These are phyloP conservation scores for Cherax destructor DNA, from an alignment of 1,140 invertebrate species.

Conservation along the genomic window DNA sequence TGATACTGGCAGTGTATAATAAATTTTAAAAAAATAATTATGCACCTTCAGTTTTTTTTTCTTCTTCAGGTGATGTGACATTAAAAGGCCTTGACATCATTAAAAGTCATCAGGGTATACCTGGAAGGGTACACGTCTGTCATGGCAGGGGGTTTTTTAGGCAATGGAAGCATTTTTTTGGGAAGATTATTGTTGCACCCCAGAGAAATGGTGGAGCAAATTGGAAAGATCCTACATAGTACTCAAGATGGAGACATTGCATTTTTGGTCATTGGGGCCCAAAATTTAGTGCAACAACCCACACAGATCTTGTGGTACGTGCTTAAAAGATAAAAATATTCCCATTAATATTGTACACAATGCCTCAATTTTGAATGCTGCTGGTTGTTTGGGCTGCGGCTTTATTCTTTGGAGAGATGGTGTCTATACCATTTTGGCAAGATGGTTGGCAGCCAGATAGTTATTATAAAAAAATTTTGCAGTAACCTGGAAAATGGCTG, in stretches of 20 bases:
- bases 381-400: slow-evolving; percentile 94
- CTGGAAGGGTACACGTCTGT: slow-evolving; percentile 98
- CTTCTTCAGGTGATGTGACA: slow-evolving; percentile 85
- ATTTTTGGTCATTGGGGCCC: slow-evolving; percentile 84
- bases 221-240: slow-evolving; percentile 88
- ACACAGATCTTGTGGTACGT: slow-evolving; percentile 94
- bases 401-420: slow-evolving; percentile 98
- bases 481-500: slow-evolving; percentile 88
- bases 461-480: slow-evolving; percentile 95
- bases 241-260: slow-evolving; percentile 86
- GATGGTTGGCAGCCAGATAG: slow-evolving; percentile 96
- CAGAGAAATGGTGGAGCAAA: slow-evolving; percentile 93
- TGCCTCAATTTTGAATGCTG: slow-evolving; percentile 98
- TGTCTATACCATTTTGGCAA: slow-evolving; percentile 99
- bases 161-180: slow-evolving; percentile 88
- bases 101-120: slow-evolving; percentile 90
- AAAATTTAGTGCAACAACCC: slow-evolving; percentile 96
- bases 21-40: no score
- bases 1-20: no score
- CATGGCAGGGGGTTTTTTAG: slow-evolving; percentile 85
- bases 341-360: slow-evolving; percentile 88
- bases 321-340: slow-evolving; percentile 85
- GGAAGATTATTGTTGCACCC: slow-evolving; percentile 90
- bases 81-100: slow-evolving; percentile 97
- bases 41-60: neutral